phyloP scores from a whole-genome alignment of 1,140 invertebrate genomes.

The Neodiprion virginianus region DNA sequence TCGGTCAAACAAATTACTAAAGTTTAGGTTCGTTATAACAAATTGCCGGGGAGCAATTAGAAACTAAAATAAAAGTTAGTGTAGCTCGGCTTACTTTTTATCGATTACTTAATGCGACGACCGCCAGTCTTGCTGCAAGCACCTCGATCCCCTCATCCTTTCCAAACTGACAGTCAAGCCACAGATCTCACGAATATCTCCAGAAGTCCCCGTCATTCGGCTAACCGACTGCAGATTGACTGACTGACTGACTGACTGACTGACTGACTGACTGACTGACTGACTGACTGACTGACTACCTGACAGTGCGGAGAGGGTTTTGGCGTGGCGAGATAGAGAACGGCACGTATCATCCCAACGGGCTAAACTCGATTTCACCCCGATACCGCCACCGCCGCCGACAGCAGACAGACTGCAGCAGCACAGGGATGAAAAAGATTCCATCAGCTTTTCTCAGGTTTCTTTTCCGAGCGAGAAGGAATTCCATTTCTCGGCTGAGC shows the following conservation, averaged over 20 bases:
- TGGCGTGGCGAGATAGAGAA: not conserved
- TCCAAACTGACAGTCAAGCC: no score
- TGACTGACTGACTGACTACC: not conserved
- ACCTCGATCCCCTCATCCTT: no score
- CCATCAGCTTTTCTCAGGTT: not conserved
- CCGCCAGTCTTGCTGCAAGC: no score
- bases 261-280: not conserved
- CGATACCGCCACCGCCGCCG: not conserved
- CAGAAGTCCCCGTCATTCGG: no score
- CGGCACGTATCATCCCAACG: not conserved
- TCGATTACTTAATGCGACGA: no score
- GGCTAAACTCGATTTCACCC: slow-evolving; percentile 5
- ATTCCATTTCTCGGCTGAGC: slow-evolving; percentile 2
- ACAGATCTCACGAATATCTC: no score
- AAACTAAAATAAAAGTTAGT: not conserved
- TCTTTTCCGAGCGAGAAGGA: not conserved
- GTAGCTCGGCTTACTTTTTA: no score
- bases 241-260: no score
- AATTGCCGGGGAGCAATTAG: not conserved
- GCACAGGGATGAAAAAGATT: not conserved
- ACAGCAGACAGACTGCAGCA: not conserved
- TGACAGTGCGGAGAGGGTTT: not conserved
- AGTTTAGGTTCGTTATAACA: not conserved
- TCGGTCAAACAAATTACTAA: not conserved
- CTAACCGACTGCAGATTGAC: no score